Conservation (phyloP, 1,140 invertebrate species). For the Neuroterus valhalla region DNA sequence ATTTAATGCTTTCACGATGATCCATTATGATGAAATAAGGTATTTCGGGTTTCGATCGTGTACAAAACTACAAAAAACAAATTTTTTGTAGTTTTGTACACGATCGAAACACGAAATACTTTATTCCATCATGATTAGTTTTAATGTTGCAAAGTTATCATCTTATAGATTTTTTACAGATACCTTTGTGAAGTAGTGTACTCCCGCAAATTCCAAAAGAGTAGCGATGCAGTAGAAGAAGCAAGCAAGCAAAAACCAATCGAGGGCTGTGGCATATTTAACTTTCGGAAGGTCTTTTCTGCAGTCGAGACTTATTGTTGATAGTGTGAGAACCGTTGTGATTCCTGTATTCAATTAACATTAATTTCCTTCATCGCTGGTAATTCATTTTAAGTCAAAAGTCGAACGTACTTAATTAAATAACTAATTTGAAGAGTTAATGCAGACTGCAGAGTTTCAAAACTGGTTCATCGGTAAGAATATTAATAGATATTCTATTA, state of each 20-base stretch:
- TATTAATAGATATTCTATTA: background rate
- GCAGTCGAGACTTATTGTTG: slow-evolving; percentile 93
- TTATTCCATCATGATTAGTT: no score
- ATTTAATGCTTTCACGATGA: no score
- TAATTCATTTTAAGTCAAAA: background rate
- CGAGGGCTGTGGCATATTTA: slow-evolving; percentile 91
- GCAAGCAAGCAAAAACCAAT: slow-evolving; percentile 95
- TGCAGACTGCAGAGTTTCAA: background rate
- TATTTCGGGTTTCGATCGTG: no score
- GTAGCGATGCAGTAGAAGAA: slow-evolving; percentile 96
- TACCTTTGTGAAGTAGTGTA: slow-evolving; percentile 96
- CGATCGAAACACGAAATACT: no score
- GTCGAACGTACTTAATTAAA: slow-evolving; percentile 7
- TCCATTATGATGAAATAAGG: no score
- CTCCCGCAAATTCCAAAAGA: slow-evolving; percentile 93
- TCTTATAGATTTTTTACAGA: slow-evolving; percentile 31
- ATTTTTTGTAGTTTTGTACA: no score
- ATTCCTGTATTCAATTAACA: slow-evolving; percentile 80
- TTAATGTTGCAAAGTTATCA: no score
- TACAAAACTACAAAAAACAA: no score
- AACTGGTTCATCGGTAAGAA: background rate
- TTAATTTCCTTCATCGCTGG: slow-evolving; percentile 13
- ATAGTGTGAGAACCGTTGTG: slow-evolving; percentile 92
- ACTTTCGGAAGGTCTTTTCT: slow-evolving; percentile 94
- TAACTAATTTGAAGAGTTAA: background rate